Base-by-base conservation (phyloP, 2,113 vertebrate species). In the Arenaria interpres region DNA sequence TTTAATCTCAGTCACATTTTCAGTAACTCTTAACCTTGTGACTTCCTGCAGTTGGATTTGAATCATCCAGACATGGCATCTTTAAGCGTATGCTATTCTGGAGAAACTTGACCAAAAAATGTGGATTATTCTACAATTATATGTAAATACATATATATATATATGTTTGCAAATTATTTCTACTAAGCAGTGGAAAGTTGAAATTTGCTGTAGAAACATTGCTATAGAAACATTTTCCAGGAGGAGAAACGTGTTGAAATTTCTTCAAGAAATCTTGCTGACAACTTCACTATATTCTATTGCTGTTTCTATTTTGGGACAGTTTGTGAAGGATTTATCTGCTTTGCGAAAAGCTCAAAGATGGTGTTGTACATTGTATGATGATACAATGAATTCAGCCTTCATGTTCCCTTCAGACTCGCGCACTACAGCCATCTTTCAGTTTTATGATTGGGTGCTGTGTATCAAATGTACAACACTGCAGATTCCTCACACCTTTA, bases 251-350 rank as follows among this genome's bases (percentile, higher is more conserved):
- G 39, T 18, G 43, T 64, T 94, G 76, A 89, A 94, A 96, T 72
- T 56, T 51, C 56, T 87, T 89, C 64, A 81, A 87, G 81, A 79
- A 89, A 78, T 78, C 56, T 91, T 92, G 91, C 87, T 94, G 94
- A 96, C 76, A 86, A 41, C 86, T 84, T 85, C 83, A 66, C 68
- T 75, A 80, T 56, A 37, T 92, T 71, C 69, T 64, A 3, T 7
- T 3, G 11, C 66, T 62, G 81, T 67, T 89, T 79, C 93, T 95
- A 62, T 96, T 96, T 69, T 21, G 19, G 48, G 74, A 35, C 33
- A 63, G 63, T 45, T 48, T 60, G 46, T 39, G 75, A 87, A 74
- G 84, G 87, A n/a, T 90, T 95, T 74, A 57, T 88, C 75, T 64
- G 85, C 37, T 75, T 48, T 93, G 56, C 15, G 33, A 50, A 64